Base-by-base conservation (phyloP, 2,888 invertebrate species). In the Podabrus alpinus region DNA sequence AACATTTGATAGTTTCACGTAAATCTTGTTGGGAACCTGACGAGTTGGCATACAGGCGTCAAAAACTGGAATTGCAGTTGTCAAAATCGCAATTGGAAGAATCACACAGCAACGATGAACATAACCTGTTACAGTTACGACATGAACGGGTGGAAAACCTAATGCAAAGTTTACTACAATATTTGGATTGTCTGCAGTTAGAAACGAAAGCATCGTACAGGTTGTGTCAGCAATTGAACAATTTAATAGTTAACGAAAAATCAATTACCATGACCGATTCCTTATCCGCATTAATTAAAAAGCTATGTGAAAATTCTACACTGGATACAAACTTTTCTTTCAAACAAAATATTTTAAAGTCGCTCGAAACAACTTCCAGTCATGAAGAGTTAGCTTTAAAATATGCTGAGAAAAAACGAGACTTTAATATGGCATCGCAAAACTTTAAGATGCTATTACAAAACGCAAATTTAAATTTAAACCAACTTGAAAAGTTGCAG, bases 401-500 rank as follows among this genome's bases (percentile, higher is more conserved):
- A 10, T 81, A 77, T 71, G 76, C 75, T n/a, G 77, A 80, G 11
- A 78, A 77, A 15, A 79, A 79, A 24, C 62, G 62, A 19, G 84
- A 86, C 76, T 86, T 83, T 76, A 82, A 83, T 61, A 81, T 84
- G 72, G 86, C 86, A 0, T 77, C 84, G 25, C 83, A 85, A 71
- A 86, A 86, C 79, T 85, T 86, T 75, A 85, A 85, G 77, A 82
- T 85, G 68, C 83, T 86, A 25, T 75, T 86, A 61, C 85, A 86
- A 79, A 83, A 84, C 62, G 82, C 85, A 75, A 84, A 83, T 77
- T 80, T 85, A 60, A 82, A 81, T 68, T 77, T 80, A 21, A 77
- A 77, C 21, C 85, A 85, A 19, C 72, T 86, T 72, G 79, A 80
- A 15, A 85, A 84, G 77, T 78, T 86, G 25, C 82, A 83, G 74